A percentile compares a stretch with the other conserved stretches of the same genome.
These are phyloP conservation scores for Nasonia vitripennis DNA, from an alignment of 1,140 invertebrate genomes.

Conservation along the genomic window DNA sequence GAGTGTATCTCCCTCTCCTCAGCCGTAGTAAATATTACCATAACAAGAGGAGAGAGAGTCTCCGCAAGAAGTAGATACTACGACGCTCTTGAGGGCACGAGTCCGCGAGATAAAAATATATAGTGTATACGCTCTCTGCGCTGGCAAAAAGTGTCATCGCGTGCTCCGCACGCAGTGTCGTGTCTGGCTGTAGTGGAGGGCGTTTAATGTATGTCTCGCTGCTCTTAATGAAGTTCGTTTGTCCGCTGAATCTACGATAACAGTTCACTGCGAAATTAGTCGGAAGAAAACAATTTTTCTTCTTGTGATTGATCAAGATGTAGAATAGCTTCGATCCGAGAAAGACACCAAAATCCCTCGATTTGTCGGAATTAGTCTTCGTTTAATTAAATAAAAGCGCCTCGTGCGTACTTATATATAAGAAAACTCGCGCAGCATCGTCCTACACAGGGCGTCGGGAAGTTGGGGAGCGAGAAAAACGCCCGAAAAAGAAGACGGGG, in stretches of 20 bases:
- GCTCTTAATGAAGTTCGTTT: too few species aligned
- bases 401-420: neutral
- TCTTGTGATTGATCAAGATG: too few species aligned
- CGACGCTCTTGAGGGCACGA: conserved; percentile 29
- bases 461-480: neutral
- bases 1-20: neutral
- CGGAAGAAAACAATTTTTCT: too few species aligned
- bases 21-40: conserved; percentile 47
- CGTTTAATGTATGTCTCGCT: neutral
- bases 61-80: conserved; percentile 33
- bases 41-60: conserved; percentile 38
- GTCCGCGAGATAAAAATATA: conserved; percentile 32
- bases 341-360: too few species aligned
- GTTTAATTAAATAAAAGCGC: neutral
- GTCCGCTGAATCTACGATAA: too few species aligned
- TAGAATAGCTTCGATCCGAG: too few species aligned
- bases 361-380: too few species aligned
- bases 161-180: too few species aligned
- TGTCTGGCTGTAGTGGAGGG: neutral
- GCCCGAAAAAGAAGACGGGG: conserved; percentile 30
- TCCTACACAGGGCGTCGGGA: neutral
- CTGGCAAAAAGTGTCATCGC: conserved; percentile 12
- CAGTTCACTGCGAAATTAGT: too few species aligned
- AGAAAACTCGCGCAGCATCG: neutral
- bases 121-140: neutral